Conservation (phyloP, 2,888 invertebrate genomes). For the Unio delphinus region DNA sequence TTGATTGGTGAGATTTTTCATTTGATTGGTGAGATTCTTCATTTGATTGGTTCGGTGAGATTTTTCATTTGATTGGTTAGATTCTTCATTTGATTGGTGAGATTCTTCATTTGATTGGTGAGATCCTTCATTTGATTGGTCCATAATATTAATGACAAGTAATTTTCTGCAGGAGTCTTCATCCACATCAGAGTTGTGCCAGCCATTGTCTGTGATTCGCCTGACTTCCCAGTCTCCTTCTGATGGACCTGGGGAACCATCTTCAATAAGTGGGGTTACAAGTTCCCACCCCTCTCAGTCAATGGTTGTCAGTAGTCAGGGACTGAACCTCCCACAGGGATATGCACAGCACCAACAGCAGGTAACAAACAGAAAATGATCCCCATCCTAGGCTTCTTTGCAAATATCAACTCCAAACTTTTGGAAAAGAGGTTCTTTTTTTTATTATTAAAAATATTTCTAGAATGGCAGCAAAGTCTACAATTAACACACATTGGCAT, state of each 20-base stretch:
- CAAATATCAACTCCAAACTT: background rate
- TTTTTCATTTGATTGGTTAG: no score
- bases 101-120: background rate
- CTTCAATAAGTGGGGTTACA: slow-evolving; percentile 10
- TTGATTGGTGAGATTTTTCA: no score
- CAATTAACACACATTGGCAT: no score
- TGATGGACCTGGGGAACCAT: slow-evolving; percentile 31
- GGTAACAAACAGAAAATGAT: slow-evolving; percentile 23
- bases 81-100: no score
- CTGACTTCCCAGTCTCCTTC: slow-evolving; percentile 42
- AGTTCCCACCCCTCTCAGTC: slow-evolving; percentile 23
- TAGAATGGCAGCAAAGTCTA: no score
- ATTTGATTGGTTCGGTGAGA: no score
- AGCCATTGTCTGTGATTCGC: slow-evolving; percentile 40
- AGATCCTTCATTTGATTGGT: background rate
- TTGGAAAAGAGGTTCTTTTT: no score
- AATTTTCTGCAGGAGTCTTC: slow-evolving; percentile 20
- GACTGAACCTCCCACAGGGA: slow-evolving; percentile 17
- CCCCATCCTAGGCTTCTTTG: slow-evolving; percentile 27
- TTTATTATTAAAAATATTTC: no score
- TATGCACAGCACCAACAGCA: slow-evolving; percentile 24
- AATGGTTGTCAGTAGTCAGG: slow-evolving; percentile 17
- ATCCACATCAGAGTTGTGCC: slow-evolving; percentile 35
- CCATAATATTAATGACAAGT: background rate
- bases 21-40: no score